These are phyloP conservation scores for Lithodes maja DNA, from an alignment of 2,888 invertebrate species.

Conservation along the genomic window DNA sequence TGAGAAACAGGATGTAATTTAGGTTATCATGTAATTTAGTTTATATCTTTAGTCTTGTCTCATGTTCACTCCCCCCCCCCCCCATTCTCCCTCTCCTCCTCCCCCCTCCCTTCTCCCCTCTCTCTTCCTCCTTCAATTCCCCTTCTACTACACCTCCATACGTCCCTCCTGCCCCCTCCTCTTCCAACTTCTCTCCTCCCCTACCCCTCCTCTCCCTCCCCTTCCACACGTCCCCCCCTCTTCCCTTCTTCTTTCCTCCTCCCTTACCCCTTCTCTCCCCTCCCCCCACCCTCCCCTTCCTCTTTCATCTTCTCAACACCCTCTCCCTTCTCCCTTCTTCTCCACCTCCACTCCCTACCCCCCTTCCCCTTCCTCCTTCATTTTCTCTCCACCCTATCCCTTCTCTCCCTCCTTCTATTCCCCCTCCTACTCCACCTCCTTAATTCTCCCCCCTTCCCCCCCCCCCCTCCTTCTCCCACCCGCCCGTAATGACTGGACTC, in stretches of 20 bases:
- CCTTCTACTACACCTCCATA: too few species aligned
- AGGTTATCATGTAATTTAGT: too few species aligned
- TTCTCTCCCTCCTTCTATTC: background rate
- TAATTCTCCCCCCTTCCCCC: background rate
- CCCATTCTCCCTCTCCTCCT: too few species aligned
- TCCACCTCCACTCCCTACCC: background rate
- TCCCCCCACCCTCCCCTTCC: background rate
- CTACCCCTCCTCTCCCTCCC: too few species aligned
- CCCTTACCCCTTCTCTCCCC: background rate
- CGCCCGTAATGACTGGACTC: conserved; percentile 1
- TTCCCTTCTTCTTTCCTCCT: background rate
- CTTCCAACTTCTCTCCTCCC: too few species aligned
- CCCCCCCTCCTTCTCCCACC: background rate
- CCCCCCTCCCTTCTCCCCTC: too few species aligned
- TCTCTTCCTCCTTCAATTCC: too few species aligned
- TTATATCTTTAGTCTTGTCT: too few species aligned
- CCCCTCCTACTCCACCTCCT: background rate
- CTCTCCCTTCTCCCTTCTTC: background rate
- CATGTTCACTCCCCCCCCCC: too few species aligned
- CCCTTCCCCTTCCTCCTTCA: background rate
- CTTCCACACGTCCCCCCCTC: background rate
- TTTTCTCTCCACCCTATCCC: background rate
- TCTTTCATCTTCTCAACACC: background rate
- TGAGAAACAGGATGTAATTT: too few species aligned
- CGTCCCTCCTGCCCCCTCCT: too few species aligned